Evolutionary conservation across 2,888 invertebrate species (phyloP).

Genomic region (Isotomurus palustris): DNA sequence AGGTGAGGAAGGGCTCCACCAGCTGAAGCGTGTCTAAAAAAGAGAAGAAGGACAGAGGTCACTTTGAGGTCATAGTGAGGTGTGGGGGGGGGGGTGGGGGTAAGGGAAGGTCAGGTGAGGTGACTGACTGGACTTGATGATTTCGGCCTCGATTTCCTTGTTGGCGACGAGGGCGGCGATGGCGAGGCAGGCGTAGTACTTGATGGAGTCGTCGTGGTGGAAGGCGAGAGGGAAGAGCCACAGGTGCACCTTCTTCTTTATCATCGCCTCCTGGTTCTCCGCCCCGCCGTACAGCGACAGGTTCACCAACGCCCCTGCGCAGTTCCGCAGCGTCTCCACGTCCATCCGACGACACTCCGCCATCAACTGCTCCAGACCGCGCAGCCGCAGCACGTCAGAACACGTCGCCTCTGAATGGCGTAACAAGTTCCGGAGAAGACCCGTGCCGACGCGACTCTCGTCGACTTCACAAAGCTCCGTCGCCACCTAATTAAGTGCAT

Average conservation of each 20-base stretch:
- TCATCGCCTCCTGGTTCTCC: constrained; percentile 96
- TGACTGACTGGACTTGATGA: constrained; percentile 67
- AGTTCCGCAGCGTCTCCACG: constrained; percentile 86
- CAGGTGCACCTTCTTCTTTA: constrained; percentile 85
- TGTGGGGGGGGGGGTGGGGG: not conserved
- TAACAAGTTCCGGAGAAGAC: constrained; percentile 87
- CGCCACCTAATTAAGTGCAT: constrained; percentile 58
- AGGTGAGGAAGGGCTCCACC: constrained; percentile 92
- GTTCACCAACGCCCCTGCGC: constrained; percentile 94
- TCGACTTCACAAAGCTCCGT: constrained; percentile 46
- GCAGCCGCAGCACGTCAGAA: constrained; percentile 83
- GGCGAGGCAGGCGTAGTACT: constrained; percentile 97
- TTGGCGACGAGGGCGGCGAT: constrained; percentile 95
- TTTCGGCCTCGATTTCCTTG: constrained; percentile 95
- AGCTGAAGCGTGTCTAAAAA: constrained; percentile 79
- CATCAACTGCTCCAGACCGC: constrained; percentile 89
- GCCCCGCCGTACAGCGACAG: constrained; percentile 92
- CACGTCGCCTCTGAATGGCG: constrained; percentile 96
- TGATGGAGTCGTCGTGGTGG: constrained; percentile 92
- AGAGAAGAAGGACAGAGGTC: not conserved
- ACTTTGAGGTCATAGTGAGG: too few species aligned
- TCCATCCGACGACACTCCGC: constrained; percentile 92
- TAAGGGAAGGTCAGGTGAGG: not conserved
- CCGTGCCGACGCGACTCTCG: constrained; percentile 76
- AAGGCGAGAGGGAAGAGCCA: constrained; percentile 98